Evolutionary conservation across 1,140 invertebrate species (phyloP).

Genomic region (Musca domestica): DNA sequence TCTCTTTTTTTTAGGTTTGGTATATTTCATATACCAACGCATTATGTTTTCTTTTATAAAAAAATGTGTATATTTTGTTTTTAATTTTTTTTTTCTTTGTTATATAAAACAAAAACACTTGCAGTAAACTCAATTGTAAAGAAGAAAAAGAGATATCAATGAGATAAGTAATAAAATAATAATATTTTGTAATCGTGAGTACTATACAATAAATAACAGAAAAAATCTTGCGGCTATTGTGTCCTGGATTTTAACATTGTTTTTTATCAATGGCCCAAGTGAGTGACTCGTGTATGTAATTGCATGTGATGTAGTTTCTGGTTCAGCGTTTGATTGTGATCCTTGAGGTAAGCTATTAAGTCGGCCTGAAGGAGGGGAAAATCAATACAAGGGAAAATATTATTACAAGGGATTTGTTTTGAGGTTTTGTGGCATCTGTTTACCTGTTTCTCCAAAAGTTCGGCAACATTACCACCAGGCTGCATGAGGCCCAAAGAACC

Average conservation of each 20-base stretch:
- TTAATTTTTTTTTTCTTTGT: too few relatives aligned
- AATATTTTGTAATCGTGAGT: too few relatives aligned
- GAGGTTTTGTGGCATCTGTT: background rate
- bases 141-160: too few relatives aligned
- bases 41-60: too few relatives aligned
- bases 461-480: slow-evolving; percentile 58
- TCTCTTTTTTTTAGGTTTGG: too few relatives aligned
- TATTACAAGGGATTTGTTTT: background rate
- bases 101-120: too few relatives aligned
- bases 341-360: slow-evolving; percentile 56
- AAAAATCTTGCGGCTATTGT: background rate
- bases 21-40: too few relatives aligned
- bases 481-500: slow-evolving; percentile 61
- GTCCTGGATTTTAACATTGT: slow-evolving; percentile 1
- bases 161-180: too few relatives aligned
- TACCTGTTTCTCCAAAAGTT: slow-evolving; percentile 66
- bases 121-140: too few relatives aligned
- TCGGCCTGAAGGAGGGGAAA: too few relatives aligned
- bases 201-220: too few relatives aligned
- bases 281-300: slow-evolving; percentile 37
- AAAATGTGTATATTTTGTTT: too few relatives aligned
- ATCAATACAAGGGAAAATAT: slow-evolving; percentile 18
- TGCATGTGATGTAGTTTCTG: slow-evolving; percentile 56
- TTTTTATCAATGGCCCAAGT: slow-evolving; percentile 29
- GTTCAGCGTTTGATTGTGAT: slow-evolving; percentile 56